A percentile compares a stretch with the other conserved stretches of the same genome.
These are phyloP conservation scores for Chrysopilus asiliformis DNA, from an alignment of 2,888 invertebrate species.

Conservation along the genomic window DNA sequence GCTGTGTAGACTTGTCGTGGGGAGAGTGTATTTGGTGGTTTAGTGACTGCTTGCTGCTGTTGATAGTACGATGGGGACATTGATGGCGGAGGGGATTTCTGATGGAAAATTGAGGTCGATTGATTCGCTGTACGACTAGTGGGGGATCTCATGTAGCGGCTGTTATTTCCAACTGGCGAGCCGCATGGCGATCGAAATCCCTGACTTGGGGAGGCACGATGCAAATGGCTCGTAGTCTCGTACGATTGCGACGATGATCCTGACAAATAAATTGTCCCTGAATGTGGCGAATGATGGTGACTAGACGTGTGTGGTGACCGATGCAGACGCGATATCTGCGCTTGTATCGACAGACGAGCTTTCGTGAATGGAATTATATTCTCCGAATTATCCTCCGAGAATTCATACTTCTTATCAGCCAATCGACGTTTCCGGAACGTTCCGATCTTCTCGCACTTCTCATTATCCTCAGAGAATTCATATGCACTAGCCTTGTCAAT, in stretches of 20 bases:
- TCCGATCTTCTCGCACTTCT: slow-evolving; percentile 75
- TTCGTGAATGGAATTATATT: slow-evolving; percentile 43
- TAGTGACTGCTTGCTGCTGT: slow-evolving; percentile 29
- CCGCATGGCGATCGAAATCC: slow-evolving; percentile 35
- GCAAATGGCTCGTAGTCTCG: slow-evolving; percentile 19
- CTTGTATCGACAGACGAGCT: slow-evolving; percentile 21
- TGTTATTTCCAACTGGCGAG: slow-evolving; percentile 23
- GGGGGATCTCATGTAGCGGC: slow-evolving; percentile 15
- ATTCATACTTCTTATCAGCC: slow-evolving; percentile 86
- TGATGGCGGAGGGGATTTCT: slow-evolving; percentile 27
- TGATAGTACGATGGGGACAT: slow-evolving; percentile 17
- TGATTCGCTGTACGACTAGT: slow-evolving; percentile 10
- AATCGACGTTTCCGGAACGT: slow-evolving; percentile 70
- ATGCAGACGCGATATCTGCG: slow-evolving; percentile 11
- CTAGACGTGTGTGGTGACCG: slow-evolving; percentile 9
- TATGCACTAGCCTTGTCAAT: slow-evolving; percentile 48
- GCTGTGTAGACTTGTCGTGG: slow-evolving; percentile 32
- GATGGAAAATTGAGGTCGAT: slow-evolving; percentile 20
- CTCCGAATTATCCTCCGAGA: slow-evolving; percentile 63
- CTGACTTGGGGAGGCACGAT: slow-evolving; percentile 24
- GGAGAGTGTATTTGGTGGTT: slow-evolving; percentile 30
- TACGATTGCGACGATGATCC: slow-evolving; percentile 13
- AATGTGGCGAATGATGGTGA: slow-evolving; percentile 10
- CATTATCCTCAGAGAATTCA: slow-evolving; percentile 72
- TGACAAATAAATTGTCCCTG: slow-evolving; percentile 10